Evolutionary conservation across 1,140 invertebrate genomes (phyloP), one percentile per base, ranked within the genome.

Genomic region (Sinella curviseta): DNA sequence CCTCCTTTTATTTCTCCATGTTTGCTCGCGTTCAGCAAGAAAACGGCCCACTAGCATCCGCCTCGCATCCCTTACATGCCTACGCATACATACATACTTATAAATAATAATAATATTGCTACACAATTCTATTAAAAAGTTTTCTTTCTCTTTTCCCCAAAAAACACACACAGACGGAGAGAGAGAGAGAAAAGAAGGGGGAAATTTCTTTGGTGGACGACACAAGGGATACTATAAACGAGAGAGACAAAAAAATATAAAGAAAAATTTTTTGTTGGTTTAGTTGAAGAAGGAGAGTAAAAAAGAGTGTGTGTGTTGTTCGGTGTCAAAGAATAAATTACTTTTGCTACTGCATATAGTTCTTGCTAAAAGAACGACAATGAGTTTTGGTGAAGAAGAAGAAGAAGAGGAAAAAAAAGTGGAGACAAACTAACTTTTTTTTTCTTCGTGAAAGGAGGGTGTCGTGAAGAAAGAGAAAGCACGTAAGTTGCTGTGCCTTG

Each of bases 251-350:
- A 60, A 60, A 3, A 8, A 8, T 26, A 60, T 24, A 60, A 60
- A 60, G 24, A 60, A n/a, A n/a, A n/a, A n/a, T n/a, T n/a, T n/a
- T n/a, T n/a, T n/a, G n/a, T n/a, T n/a, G n/a, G n/a, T n/a, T n/a
- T n/a, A n/a, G n/a, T n/a, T n/a, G n/a, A n/a, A 12, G 55, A 26
- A 60, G 55, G 55, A 60, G n/a, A 60, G 14, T 17, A 60, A 60
- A 60, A 26, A 60, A 24, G 55, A 60, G n/a, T 12, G 24, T n/a
- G 4, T n/a, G 12, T 60, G 12, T 60, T 60, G 55, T 60, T 14
- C 12, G n/a, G n/a, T 26, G 55, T 60, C 55, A 60, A 60, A 60
- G 55, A 60, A 60, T 60, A 60, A 60, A 60, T 60, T 60, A 60
- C 55, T 60, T 60, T 60, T 12, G 55, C 4, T 4, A 60, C 12